A percentile compares a stretch with the other conserved stretches of the same genome.
Evolutionary conservation across 2,113 vertebrate genomes (phyloP).

Genomic region (Podarcis cretensis): DNA sequence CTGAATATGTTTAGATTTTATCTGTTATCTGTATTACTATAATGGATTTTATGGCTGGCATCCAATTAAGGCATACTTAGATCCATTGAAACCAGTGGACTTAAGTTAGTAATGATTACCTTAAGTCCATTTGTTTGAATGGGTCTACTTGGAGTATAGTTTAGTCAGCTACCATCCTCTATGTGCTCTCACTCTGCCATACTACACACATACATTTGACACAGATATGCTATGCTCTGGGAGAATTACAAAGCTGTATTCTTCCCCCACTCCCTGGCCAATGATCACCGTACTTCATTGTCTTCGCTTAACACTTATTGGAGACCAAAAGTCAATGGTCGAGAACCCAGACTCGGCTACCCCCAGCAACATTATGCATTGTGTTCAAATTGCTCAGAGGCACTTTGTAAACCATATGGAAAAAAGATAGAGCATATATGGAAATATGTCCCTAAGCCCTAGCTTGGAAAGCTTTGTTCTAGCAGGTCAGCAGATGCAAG

Average conservation of each 20-base stretch:
- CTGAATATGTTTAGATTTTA: constrained; percentile 43
- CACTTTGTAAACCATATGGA: background rate
- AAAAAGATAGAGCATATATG: background rate
- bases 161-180: too few species aligned
- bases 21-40: constrained; percentile 3
- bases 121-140: too few species aligned
- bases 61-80: too few species aligned
- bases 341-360: background rate
- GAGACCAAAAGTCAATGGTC: background rate
- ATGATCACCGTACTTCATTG: background rate
- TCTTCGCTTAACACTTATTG: background rate
- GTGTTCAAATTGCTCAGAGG: background rate
- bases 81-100: too few species aligned
- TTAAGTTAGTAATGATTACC: too few species aligned
- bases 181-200: background rate
- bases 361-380: background rate
- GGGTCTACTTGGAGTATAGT: too few species aligned
- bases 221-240: background rate
- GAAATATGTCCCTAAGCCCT: background rate
- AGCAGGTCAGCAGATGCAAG: too few species aligned
- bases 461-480: background rate
- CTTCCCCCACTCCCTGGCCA: background rate
- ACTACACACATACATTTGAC: background rate
- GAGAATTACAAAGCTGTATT: background rate
- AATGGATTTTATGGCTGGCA: background rate